Conservation (phyloP, 1,140 invertebrate species). For the Hyposmocoma kahamanoa region DNA sequence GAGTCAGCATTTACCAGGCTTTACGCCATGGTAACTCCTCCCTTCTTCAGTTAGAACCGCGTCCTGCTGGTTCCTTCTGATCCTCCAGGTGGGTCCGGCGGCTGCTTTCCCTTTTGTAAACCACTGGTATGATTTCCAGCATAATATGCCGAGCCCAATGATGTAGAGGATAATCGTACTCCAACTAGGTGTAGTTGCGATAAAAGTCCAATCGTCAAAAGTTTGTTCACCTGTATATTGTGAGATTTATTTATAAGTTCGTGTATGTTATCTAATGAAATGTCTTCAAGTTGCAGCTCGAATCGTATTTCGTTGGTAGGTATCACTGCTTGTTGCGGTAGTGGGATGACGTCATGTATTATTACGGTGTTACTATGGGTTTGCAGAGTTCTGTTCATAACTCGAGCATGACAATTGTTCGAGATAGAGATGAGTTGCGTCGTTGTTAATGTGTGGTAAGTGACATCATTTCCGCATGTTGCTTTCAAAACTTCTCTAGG, state of each 20-base stretch:
- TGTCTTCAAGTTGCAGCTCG: background rate
- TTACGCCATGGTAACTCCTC: constrained; percentile 2
- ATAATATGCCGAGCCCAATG: background rate
- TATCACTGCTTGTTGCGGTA: background rate
- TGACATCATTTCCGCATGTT: background rate
- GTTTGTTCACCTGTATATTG: background rate
- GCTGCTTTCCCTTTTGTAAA: background rate
- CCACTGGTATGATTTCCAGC: background rate
- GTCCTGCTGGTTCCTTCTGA: background rate
- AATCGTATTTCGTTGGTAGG: background rate
- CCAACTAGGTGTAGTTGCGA: background rate
- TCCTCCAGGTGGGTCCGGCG: background rate
- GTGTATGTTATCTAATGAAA: background rate
- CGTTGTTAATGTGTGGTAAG: background rate
- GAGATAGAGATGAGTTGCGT: background rate
- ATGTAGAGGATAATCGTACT: background rate
- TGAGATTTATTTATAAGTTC: background rate
- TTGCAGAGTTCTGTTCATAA: background rate
- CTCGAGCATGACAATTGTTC: background rate
- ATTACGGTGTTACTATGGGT: background rate
- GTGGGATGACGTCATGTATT: background rate
- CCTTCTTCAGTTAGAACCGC: constrained; percentile 1
- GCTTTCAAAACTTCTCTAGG: background rate
- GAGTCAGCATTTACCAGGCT: background rate
- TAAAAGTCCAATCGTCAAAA: background rate